Evolutionary conservation across 2,888 invertebrate species (phyloP).

Genomic region (Cataglyphis cursor): DNA sequence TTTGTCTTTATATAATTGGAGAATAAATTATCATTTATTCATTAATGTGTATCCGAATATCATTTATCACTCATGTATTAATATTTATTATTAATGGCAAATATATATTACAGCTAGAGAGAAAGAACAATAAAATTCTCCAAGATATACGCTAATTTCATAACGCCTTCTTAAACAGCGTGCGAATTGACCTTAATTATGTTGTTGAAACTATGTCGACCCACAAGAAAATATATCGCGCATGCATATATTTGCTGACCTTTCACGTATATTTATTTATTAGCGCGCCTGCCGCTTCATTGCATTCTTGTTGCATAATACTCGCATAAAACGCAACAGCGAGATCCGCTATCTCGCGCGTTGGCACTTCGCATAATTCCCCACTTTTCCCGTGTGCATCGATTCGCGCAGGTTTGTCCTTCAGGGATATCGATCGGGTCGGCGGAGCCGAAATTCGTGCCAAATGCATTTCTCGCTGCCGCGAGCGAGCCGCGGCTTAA

Average conservation of each 20-base stretch:
- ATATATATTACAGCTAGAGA: conserved; percentile 12
- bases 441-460: conserved; percentile 23
- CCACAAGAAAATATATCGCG: conserved; percentile 39
- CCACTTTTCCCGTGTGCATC: background rate
- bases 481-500: background rate
- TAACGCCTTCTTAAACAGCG: conserved; percentile 8
- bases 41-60: background rate
- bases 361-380: background rate
- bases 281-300: conserved; percentile 38
- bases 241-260: conserved; percentile 28
- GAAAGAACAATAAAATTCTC: conserved; percentile 29
- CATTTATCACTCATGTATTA: no score
- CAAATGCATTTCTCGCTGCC: background rate
- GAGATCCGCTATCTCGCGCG: conserved; percentile 26
- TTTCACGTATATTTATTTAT: conserved; percentile 55
- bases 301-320: conserved; percentile 48
- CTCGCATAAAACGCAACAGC: conserved; percentile 26
- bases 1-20: conserved; percentile 1
- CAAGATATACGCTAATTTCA: conserved; percentile 13
- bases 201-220: conserved; percentile 38
- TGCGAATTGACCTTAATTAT: conserved; percentile 13
- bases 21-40: conserved; percentile 8
- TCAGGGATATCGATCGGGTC: conserved; percentile 20
- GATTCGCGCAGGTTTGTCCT: conserved; percentile 10
- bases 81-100: background rate